These are phyloP conservation scores for Cylas formicarius DNA, from an alignment of 1,140 invertebrate genomes.

Conservation along the genomic window DNA sequence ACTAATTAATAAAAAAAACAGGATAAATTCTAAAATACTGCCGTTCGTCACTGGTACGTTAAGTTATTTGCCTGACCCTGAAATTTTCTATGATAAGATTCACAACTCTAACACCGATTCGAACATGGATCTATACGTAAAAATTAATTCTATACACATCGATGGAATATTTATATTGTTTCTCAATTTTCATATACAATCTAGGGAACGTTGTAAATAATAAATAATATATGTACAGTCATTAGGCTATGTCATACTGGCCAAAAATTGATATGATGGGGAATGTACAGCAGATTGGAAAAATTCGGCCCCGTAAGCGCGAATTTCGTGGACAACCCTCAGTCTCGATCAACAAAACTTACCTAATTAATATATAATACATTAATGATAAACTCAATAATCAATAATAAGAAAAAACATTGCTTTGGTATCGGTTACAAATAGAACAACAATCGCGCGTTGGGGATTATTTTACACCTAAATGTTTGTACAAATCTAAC, in stretches of 20 bases:
- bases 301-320: slow-evolving; percentile 19
- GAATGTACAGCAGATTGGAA: slow-evolving; percentile 37
- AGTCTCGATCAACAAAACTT: slow-evolving; percentile 39
- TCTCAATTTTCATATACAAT: too few relatives aligned
- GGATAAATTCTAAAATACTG: too few relatives aligned
- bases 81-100: too few relatives aligned
- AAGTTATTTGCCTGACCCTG: too few relatives aligned
- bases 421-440: slow-evolving; percentile 45
- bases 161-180: too few relatives aligned
- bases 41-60: too few relatives aligned
- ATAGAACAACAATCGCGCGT: slow-evolving; percentile 30
- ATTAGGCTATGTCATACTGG: slow-evolving; percentile 36
- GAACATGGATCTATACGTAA: slow-evolving; percentile 21
- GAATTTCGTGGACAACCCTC: slow-evolving; percentile 23
- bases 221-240: slow-evolving; percentile 36
- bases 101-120: slow-evolving; percentile 23
- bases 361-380: slow-evolving; percentile 36
- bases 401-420: slow-evolving; percentile 39
- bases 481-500: slow-evolving; percentile 13
- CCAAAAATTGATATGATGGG: slow-evolving; percentile 41
- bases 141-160: slow-evolving; percentile 21
- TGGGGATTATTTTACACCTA: slow-evolving; percentile 13
- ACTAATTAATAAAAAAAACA: too few relatives aligned
- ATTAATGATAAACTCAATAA: slow-evolving; percentile 35
- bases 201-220: too few relatives aligned